Base-by-base conservation (phyloP, 2,888 invertebrate species). In the Sipha maydis region DNA sequence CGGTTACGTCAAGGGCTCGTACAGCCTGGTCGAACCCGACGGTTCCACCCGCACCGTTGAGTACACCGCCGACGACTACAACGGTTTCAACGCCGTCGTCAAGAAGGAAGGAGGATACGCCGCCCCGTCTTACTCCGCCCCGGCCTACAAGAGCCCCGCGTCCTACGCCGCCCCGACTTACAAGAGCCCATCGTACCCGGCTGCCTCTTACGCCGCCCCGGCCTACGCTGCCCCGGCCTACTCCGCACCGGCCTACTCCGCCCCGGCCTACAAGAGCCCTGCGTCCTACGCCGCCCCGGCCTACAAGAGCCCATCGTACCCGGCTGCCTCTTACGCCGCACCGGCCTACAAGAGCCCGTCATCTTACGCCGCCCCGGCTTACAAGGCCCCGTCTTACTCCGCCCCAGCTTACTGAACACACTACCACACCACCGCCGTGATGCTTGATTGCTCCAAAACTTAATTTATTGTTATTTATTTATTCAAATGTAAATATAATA, bases 21-120 rank as follows among this genome's bases (percentile, higher is more conserved):
- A 94, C 91, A 93, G 93, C 78, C 91, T 94, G 38, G 92, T 93
- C 85, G 94, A 94, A 91, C 92, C 94, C 89, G 94, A 94, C 90
- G 94, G 94, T 90, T 93, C 93, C 89, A 92, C 93, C 89, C 92
- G 94, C 89, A 92, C 93, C 90, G 94, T 94, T 25, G 93, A 94
- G 90, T 94, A 94, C 91, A 93, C 94, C 84, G 94, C 94, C 91
- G 93, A 93, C 78, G 92, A 93, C 89, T 93, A 94, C 90, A 94
- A 94, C 83, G 94, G 94, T 92, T 94, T 94, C 91, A 94, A 94
- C 89, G 93, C 94, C 76, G 94, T 94, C 31, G 93, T 92, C 90
- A 90, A 90, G 90, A 89, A 90, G 89, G 89, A 89, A 38, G 89
- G 89, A 19, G 90, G 86, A 48, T 89, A 89, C 78, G 89, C 90